Evolutionary conservation across 2,797 vertebrate species (phyloP).

Genomic region (Philypnodon macrostomus): DNA sequence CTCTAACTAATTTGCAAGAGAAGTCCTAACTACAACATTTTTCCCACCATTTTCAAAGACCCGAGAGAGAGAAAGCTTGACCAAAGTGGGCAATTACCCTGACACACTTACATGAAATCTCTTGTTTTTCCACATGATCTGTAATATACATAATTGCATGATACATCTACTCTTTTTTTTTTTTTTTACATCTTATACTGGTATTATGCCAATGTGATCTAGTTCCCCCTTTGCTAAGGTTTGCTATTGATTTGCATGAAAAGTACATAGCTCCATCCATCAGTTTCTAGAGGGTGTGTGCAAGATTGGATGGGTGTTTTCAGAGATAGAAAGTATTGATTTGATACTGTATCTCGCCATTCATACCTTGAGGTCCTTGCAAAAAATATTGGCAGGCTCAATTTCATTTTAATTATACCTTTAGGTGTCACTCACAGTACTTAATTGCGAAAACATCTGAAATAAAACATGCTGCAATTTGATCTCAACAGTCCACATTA

Average conservation of each 20-base stretch:
- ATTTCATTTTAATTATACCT: slow-evolving; percentile 68
- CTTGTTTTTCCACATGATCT: slow-evolving; percentile 6
- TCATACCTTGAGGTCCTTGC: slow-evolving; percentile 54
- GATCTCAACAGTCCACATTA: too few species aligned
- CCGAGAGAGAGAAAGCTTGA: background rate
- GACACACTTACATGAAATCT: too few species aligned
- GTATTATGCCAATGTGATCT: slow-evolving; percentile 16
- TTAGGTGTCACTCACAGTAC: slow-evolving; percentile 56
- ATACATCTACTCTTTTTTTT: slow-evolving; percentile 21
- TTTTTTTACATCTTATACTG: slow-evolving; percentile 12
- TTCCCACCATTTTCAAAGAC: background rate
- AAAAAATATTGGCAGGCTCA: slow-evolving; percentile 59
- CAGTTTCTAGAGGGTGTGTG: slow-evolving; percentile 44
- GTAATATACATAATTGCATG: slow-evolving; percentile 15
- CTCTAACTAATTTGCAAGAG: slow-evolving; percentile 1
- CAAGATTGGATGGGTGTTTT: slow-evolving; percentile 61
- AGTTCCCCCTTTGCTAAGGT: slow-evolving; percentile 17
- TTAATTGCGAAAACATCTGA: slow-evolving; percentile 60
- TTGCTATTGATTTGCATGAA: slow-evolving; percentile 62
- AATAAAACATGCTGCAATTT: slow-evolving; percentile 41
- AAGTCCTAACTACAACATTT: background rate
- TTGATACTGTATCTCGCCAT: slow-evolving; percentile 62
- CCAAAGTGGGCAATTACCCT: slow-evolving; percentile 4
- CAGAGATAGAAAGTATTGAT: slow-evolving; percentile 64
- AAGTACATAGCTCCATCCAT: slow-evolving; percentile 49